Evolutionary conservation across 2,113 vertebrate species (phyloP), one percentile per base, ranked within the genome.

Genomic region (Hemibates koningsi): DNA sequence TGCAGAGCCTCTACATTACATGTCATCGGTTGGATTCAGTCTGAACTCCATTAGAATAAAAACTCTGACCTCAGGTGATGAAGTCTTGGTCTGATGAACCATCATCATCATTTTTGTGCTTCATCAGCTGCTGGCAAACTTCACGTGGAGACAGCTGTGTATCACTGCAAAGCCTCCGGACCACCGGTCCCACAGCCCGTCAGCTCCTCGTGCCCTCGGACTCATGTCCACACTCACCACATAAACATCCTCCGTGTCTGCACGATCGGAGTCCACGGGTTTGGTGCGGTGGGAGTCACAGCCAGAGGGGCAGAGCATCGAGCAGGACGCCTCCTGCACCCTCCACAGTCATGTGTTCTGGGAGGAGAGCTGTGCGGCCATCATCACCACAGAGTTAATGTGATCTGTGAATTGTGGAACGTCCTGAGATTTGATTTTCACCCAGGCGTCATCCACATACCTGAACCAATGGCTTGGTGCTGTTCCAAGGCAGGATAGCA

Each of bases 401-500:
- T 57, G 21, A 27, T 57, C 21, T 14, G 24, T 57, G 21, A 24
- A 27, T 3, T 1, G 54, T 27, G 21, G 21, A 0, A 57, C 21
- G 1, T 57, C n/a, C n/a, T 54, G 52, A 54, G n/a, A 21, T 54
- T 54, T 54, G 52, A 54, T 54, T 2, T 54, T 1, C 52, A 54
- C n/a, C 52, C 52, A 54, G 10, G n/a, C 21, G n/a, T 21, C n/a
- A 1, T 54, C 54, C 21, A 57, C 21, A 14, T 7, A 14, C 2
- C 21, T 57, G 54, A 57, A 27, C 54, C 1, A 1, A 14, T 14
- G 2, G 12, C 54, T 57, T 2, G 21, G 54, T 57, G 54, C 0
- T 27, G 54, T 56, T 56, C 21, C 11, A 56, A 11, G 54, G 4
- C 7, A 56, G 11, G 21, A 24, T 0, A 13, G 11, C 54, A 57